Evolutionary conservation across 64 coral and sea anemone species (phyloP), one percentile per base, ranked within the genome.

Genomic region (Pocillopora verrucosa): DNA sequence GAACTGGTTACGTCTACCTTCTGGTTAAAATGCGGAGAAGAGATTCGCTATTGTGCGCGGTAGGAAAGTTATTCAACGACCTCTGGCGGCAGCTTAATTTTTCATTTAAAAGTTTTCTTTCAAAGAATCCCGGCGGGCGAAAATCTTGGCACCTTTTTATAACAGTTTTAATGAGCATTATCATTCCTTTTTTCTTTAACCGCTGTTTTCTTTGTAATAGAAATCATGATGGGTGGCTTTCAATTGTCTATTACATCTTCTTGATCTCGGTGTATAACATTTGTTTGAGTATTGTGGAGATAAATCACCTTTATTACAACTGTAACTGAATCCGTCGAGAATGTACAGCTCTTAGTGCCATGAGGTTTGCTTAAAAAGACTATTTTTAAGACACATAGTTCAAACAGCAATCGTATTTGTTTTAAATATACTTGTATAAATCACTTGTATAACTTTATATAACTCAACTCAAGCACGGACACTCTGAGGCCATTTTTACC

Each of bases 31-130:
- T 30, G 30, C 30, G 30, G 30, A 30, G 3, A 83, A 77, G 41
- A 13, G 30, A 77, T 36, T 20, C 36, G 36, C 34, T 83, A 0
- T 36, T 59, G 24, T 62, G 15, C 56, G 80, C 19, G 26, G 37
- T 73, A 3, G 83, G 83, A 34, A 69, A 65, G 17, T 36, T 86
- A 16, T 56, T 86, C 64, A 86, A 86, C 65, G 83, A 86, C 6
- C 6, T 86, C 11, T 86, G 17, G 16, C 35, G 61, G 13, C 64
- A 74, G n/a, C 19, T 86, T 12, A 51, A 4, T 36, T 37, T 73
- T 16, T 86, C 83, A 12, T 86, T 58, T 30, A 30, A 30, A 30
- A 30, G 30, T 30, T 30, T 30, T 30, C 30, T 84, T 6, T 63
- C 80, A 10, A 70, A 70, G 14, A 65, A 70, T 14, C 35, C 67